Percentiles rank a stretch among this genome's conserved stretches.
phyloP scores from a whole-genome alignment of 1,140 invertebrate genomes.

The Zaprionus tsacasi region DNA sequence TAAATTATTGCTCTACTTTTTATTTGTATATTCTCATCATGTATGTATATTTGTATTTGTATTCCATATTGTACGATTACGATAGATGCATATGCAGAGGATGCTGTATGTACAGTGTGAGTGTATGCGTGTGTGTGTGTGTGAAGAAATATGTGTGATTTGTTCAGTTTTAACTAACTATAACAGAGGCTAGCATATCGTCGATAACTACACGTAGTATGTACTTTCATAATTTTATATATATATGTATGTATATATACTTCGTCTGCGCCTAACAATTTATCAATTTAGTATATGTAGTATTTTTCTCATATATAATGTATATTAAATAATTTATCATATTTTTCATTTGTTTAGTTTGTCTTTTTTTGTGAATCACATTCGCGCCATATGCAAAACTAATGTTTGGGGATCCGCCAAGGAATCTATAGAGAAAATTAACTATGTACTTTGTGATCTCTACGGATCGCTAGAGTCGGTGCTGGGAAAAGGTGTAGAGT shows the following conservation, averaged over 20 bases:
- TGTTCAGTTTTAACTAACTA: slow-evolving; percentile 70
- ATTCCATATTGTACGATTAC: slow-evolving; percentile 40
- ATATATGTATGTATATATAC: slow-evolving; percentile 18
- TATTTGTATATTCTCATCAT: slow-evolving; percentile 57
- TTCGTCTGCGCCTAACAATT: slow-evolving; percentile 44
- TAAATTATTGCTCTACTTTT: slow-evolving; percentile 75
- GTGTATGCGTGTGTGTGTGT: slow-evolving; percentile 26
- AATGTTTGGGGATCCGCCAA: slow-evolving; percentile 4
- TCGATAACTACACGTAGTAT: slow-evolving; percentile 32
- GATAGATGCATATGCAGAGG: slow-evolving; percentile 33
- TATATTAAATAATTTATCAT: slow-evolving; percentile 47
- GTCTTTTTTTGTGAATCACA: slow-evolving; percentile 61
- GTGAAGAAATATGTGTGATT: slow-evolving; percentile 25
- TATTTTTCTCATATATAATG: slow-evolving; percentile 27
- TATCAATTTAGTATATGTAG: slow-evolving; percentile 26
- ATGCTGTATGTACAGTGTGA: slow-evolving; percentile 71
- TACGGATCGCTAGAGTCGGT: slow-evolving; percentile 2
- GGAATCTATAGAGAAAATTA: neutral
- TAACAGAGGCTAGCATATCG: slow-evolving; percentile 65
- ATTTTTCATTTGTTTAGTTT: slow-evolving; percentile 32
- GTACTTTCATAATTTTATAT: slow-evolving; percentile 34
- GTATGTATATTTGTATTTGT: slow-evolving; percentile 23
- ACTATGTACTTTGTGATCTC: neutral
- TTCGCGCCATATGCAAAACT: slow-evolving; percentile 51
- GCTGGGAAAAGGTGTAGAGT: slow-evolving; percentile 5